Evolutionary conservation across 2,113 vertebrate species (phyloP), one percentile per base, ranked within the genome.

Genomic region (Albula goreensis): DNA sequence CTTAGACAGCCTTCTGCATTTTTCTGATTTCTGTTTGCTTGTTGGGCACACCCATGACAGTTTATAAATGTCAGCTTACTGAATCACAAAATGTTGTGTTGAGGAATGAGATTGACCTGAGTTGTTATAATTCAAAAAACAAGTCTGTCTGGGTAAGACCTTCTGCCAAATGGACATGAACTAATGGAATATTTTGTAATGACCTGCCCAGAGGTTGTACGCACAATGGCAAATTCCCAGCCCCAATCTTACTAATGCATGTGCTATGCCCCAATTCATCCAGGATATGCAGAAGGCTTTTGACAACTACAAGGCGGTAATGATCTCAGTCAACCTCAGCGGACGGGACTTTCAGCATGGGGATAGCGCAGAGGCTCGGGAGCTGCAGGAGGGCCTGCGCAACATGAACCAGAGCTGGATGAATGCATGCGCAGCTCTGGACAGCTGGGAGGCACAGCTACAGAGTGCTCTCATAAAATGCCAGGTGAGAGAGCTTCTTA

Each of bases 221-320:
- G 10, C n/a, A 31, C n/a, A 22, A 31, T 22, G 3, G 25, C n/a
- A 74, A 31, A 74, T 10, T 74, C 0, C 10, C 8, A 31, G 5
- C 70, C 70, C 31, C 11, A 9, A 22, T 10, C 70, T 3, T 22
- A 0, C n/a, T 49, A 81, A 17, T 48, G 31, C n/a, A 3, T 86
- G 7, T 52, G 50, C 17, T 74, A 5, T 31, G 22, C 15, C 57
- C n/a, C 31, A 41, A 41, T 3, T 83, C 11, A 2, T 52, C 7
- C 87, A 99, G 98, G 96, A 97, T 85, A 93, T 95, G 89, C 90
- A 97, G 89, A 97, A 94, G 85, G 94, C 91, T 5, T 97, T 98
- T 91, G 95, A 96, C 78, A 93, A 94, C 91, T 96, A 97, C 93
- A 98, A 98, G 92, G 92, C 96, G n/a, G 90, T 96, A 74, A 91